Percentiles rank a stretch among this genome's conserved stretches.
phyloP scores from a whole-genome alignment of 2,113 vertebrate species.

The Gyps fulvus region DNA sequence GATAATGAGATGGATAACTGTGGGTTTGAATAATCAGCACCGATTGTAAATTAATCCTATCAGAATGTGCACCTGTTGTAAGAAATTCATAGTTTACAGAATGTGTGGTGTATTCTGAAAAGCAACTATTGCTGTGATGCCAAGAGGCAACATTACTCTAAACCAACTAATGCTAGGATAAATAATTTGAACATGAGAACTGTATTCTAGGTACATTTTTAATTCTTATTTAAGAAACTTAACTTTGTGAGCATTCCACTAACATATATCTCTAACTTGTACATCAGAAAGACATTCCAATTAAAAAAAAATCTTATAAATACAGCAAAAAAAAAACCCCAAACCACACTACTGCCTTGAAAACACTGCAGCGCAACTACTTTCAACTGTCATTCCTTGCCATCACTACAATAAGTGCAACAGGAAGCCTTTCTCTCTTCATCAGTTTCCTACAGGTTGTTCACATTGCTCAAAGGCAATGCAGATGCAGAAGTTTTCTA shows the following conservation, averaged over 20 bases:
- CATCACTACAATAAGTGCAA: neutral
- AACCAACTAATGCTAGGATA: neutral
- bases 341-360: neutral
- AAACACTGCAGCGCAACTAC: neutral
- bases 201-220: neutral
- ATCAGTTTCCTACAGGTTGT: neutral
- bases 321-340: accelerated
- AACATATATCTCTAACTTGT: neutral
- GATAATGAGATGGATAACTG: neutral
- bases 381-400: neutral
- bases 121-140: neutral
- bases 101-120: neutral
- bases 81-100: neutral
- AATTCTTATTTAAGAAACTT: neutral
- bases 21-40: neutral
- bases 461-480: neutral
- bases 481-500: neutral
- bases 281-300: neutral
- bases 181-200: neutral
- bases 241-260: neutral
- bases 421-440: neutral
- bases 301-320: neutral
- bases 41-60: neutral
- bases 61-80: neutral
- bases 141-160: neutral